Conservation (phyloP, 2,888 invertebrate genomes). For the Abscondita cerata region DNA sequence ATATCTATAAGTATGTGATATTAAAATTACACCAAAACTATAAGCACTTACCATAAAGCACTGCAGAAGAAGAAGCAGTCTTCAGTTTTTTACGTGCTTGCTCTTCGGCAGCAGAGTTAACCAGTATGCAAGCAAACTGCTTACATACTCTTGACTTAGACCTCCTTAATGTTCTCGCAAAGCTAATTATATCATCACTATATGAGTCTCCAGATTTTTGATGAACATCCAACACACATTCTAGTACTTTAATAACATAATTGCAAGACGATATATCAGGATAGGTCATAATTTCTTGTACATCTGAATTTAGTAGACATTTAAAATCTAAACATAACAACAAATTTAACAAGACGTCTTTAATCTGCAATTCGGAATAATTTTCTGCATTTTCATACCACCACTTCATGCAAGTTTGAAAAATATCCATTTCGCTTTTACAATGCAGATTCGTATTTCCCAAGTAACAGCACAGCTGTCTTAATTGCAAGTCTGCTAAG, state of each 20-base stretch:
- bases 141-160: conserved; percentile 18
- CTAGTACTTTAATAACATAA: conserved; percentile 44
- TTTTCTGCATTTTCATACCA: conserved; percentile 48
- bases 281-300: conserved; percentile 48
- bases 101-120: conserved; percentile 13
- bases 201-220: conserved; percentile 24
- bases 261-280: conserved; percentile 45
- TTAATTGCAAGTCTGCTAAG: conserved; percentile 48
- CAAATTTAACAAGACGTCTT: conserved; percentile 44
- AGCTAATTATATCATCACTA: conserved; percentile 31
- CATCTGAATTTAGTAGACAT: conserved; percentile 39
- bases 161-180: conserved; percentile 19
- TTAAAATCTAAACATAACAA: conserved; percentile 52
- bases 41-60: conserved; percentile 26
- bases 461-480: conserved; percentile 53
- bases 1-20: conserved; percentile 15
- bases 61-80: conserved; percentile 6
- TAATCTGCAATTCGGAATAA: conserved; percentile 14
- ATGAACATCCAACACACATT: conserved; percentile 41
- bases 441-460: conserved; percentile 50
- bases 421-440: conserved; percentile 52
- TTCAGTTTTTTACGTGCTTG: conserved; percentile 15
- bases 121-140: conserved; percentile 20
- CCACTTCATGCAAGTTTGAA: conserved; percentile 55
- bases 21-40: background rate